A percentile compares a stretch with the other conserved stretches of the same genome.
These are phyloP conservation scores for Monomorium pharaonis DNA, from an alignment of 1,140 invertebrate species.

Conservation along the genomic window DNA sequence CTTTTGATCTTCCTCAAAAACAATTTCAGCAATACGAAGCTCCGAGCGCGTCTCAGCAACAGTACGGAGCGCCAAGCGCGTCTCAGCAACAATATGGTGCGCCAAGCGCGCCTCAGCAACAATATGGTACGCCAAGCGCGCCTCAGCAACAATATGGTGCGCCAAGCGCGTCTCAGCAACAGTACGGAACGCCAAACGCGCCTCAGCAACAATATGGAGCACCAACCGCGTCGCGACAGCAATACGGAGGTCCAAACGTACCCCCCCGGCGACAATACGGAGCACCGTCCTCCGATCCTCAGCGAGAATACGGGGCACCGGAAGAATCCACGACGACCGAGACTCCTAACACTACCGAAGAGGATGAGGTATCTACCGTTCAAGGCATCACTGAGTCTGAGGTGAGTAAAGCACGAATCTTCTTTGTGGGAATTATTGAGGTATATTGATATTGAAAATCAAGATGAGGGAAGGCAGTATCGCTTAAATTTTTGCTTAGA, in stretches of 20 bases:
- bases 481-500: not conserved
- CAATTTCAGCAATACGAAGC: slow-evolving; percentile 68
- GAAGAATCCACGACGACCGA: slow-evolving; percentile 75
- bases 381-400: slow-evolving; percentile 71
- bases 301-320: slow-evolving; percentile 61
- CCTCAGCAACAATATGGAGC: slow-evolving; percentile 65
- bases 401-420: slow-evolving; percentile 61
- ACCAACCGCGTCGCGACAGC: slow-evolving; percentile 26
- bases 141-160: slow-evolving; percentile 66
- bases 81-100: slow-evolving; percentile 72
- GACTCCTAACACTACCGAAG: slow-evolving; percentile 67
- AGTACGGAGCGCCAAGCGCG: slow-evolving; percentile 52
- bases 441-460: not conserved
- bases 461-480: not conserved
- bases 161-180: slow-evolving; percentile 54
- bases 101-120: slow-evolving; percentile 57
- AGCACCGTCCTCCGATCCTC: slow-evolving; percentile 47
- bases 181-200: slow-evolving; percentile 46
- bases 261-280: slow-evolving; percentile 65
- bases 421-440: not conserved
- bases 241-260: slow-evolving; percentile 54
- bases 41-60: slow-evolving; percentile 21
- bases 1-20: slow-evolving; percentile 85
- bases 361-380: slow-evolving; percentile 78
- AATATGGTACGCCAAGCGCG: slow-evolving; percentile 64